These are phyloP conservation scores for Gobio occitaniae DNA, from an alignment of 2,797 vertebrate species.

Conservation along the genomic window DNA sequence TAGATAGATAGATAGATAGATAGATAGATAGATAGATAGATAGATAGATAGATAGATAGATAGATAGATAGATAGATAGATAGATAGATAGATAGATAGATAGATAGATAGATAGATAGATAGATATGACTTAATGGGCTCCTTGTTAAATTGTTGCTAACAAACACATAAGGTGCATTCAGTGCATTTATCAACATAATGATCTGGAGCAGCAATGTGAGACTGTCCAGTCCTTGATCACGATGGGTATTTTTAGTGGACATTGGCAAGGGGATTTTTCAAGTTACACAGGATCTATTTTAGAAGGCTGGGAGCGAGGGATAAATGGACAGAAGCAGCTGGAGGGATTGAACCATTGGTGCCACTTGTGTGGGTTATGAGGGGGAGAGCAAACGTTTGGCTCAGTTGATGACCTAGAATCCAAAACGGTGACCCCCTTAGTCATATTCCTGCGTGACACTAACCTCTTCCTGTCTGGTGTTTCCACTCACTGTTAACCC, in stretches of 20 bases:
- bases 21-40: background rate
- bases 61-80: background rate
- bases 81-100: background rate
- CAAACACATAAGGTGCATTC: background rate
- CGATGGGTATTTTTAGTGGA: conserved; percentile 53
- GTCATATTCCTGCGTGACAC: conserved; percentile 16
- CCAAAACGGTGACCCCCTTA: conserved; percentile 43
- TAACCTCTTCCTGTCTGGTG: conserved; percentile 25
- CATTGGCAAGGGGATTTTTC: conserved; percentile 72
- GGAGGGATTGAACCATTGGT: conserved; percentile 48
- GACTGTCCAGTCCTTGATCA: conserved; percentile 6
- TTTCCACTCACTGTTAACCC: background rate
- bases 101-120: background rate
- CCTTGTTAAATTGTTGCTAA: background rate
- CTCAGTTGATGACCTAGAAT: conserved; percentile 71
- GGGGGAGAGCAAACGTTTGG: conserved; percentile 64
- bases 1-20: background rate
- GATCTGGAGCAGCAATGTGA: background rate
- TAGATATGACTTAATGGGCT: background rate
- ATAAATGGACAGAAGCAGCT: conserved; percentile 80
- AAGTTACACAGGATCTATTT: conserved; percentile 75
- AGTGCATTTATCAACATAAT: conserved; percentile 1
- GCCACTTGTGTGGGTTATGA: conserved; percentile 26
- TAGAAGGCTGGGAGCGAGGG: conserved; percentile 65
- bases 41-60: background rate